phyloP scores from a whole-genome alignment of 2,113 vertebrate genomes.

The Pagrus major region DNA sequence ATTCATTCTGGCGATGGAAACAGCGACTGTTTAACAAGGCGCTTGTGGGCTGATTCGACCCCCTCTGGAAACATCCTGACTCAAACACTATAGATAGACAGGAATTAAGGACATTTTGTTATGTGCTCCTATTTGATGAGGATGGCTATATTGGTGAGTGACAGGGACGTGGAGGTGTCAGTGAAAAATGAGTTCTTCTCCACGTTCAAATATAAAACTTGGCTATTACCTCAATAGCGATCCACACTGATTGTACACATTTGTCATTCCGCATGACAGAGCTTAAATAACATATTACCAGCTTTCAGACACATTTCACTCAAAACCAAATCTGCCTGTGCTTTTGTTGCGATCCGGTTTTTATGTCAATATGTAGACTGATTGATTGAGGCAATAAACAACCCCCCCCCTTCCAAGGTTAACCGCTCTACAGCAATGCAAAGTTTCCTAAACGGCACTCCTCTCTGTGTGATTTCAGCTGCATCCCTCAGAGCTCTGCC shows the following conservation, averaged over 20 bases:
- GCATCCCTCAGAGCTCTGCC: constrained; percentile 49
- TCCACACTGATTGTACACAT: constrained; percentile 65
- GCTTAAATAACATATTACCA: constrained; percentile 58
- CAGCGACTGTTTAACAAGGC: neutral
- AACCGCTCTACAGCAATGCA: constrained; percentile 24
- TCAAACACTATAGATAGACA: constrained; percentile 7
- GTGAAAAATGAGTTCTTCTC: constrained; percentile 64
- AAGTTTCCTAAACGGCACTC: constrained; percentile 47
- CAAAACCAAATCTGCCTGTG: constrained; percentile 21
- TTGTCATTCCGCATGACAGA: constrained; percentile 61
- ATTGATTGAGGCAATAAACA: constrained; percentile 66
- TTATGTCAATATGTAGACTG: constrained; percentile 43
- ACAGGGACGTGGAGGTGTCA: constrained; percentile 58
- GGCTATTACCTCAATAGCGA: constrained; percentile 51
- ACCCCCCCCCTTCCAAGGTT: constrained; percentile 16
- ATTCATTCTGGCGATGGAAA: no score
- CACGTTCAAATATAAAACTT: constrained; percentile 62
- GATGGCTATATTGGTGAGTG: constrained; percentile 42
- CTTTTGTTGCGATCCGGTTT: constrained; percentile 35
- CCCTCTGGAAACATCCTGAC: neutral
- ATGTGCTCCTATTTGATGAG: constrained; percentile 35
- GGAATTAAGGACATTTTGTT: constrained; percentile 23
- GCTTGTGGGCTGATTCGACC: neutral
- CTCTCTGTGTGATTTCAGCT: constrained; percentile 38
- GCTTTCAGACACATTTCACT: constrained; percentile 53